Base-by-base conservation (phyloP, 2,888 invertebrate species). In the Pemphredon lugubris region DNA sequence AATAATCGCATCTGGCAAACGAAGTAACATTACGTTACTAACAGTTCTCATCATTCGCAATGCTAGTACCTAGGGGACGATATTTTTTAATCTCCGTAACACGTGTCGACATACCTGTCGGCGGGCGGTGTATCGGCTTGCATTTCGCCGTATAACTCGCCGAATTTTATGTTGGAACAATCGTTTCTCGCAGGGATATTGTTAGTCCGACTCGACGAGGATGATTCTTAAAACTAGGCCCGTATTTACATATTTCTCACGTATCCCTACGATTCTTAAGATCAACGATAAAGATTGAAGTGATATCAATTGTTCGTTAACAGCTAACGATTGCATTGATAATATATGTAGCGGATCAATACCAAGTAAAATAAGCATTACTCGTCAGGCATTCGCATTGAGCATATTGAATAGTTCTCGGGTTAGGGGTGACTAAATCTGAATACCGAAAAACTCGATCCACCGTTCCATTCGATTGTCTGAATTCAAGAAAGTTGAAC, bases 171-270 rank as follows among this genome's bases (percentile, higher is more conserved):
- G n/a, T n/a, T n/a, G n/a, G n/a, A n/a, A n/a, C n/a, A n/a, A n/a
- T n/a, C n/a, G n/a, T n/a, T n/a, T n/a, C n/a, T n/a, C n/a, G n/a
- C n/a, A n/a, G n/a, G n/a, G n/a, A n/a, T n/a, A n/a, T n/a, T n/a
- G n/a, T n/a, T n/a, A n/a, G n/a, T n/a, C n/a, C n/a, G n/a, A n/a
- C n/a, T n/a, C n/a, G n/a, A n/a, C n/a, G n/a, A n/a, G n/a, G n/a
- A n/a, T n/a, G n/a, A n/a, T n/a, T n/a, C n/a, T 45, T 32, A 26
- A 14, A 61, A 51, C 20, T 58, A 58, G 40, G 55, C 32, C 39
- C 32, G 42, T 71, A 71, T 71, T 71, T 71, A 68, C 70, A 70
- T 37, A 55, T 16, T 47, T 53, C 34, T 55, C 55, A 34, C 21
- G 16, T 47, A 9, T n/a, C 6, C n/a, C 18, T 44, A 40, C 40